Evolutionary conservation across 2,888 invertebrate species (phyloP).

Genomic region (Eilema depressum): DNA sequence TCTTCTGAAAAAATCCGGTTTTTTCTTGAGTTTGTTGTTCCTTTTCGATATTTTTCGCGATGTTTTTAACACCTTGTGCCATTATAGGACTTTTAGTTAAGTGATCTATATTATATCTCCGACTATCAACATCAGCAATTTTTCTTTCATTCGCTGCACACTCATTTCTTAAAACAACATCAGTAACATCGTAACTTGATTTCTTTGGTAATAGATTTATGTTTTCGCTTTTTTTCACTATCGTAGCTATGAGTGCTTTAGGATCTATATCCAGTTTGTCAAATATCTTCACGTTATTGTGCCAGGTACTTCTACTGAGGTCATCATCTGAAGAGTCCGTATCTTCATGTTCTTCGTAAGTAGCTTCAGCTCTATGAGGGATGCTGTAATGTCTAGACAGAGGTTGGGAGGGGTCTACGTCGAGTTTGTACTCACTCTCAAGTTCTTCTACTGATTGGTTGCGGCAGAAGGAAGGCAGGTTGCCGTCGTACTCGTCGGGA

Average conservation of each 20-base stretch:
- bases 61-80: conserved; percentile 66
- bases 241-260: conserved; percentile 57
- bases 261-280: conserved; percentile 64
- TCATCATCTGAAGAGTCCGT: conserved; percentile 54
- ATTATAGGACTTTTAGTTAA: conserved; percentile 61
- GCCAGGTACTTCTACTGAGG: conserved; percentile 55
- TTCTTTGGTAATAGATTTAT: conserved; percentile 62
- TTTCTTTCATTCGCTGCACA: conserved; percentile 57
- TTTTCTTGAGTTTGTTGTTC: conserved; percentile 67
- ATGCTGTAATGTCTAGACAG: conserved; percentile 73
- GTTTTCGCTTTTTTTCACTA: conserved; percentile 65
- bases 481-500: conserved; percentile 24
- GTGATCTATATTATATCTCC: conserved; percentile 72
- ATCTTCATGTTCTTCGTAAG: conserved; percentile 48
- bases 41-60: conserved; percentile 59
- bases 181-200: conserved; percentile 71
- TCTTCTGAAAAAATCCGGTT: conserved; percentile 74
- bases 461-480: conserved; percentile 73
- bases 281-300: conserved; percentile 56
- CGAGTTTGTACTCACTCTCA: conserved; percentile 66
- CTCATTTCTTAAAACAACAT: conserved; percentile 61
- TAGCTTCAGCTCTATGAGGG: conserved; percentile 57
- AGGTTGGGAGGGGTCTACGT: conserved; percentile 55
- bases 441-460: conserved; percentile 82
- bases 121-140: conserved; percentile 64